Evolutionary conservation across 2,797 vertebrate genomes (phyloP), one percentile per base, ranked within the genome.

Genomic region (Euthynnus affinis): DNA sequence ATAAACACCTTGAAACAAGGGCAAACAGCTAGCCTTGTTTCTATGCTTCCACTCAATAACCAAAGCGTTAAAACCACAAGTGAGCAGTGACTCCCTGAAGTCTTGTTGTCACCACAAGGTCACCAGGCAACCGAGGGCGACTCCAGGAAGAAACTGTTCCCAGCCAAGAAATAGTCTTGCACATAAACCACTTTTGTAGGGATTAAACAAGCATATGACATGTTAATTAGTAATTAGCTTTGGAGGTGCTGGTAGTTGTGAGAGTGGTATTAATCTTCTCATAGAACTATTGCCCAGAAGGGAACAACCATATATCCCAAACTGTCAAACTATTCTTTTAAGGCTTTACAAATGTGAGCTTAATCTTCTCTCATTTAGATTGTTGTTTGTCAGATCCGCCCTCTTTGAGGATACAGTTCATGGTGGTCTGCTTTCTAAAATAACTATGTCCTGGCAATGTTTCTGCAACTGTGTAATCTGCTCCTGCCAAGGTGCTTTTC

Each of bases 361-460:
- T 65, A 76, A 69, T 52, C 81, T 20, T 27, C 37, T 64, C 73
- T 65, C 67, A 70, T 59, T 74, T 80, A 75, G 67, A 84, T 80
- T 80, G 74, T 81, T 90, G 73, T 88, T 77, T 90, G 79, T 89
- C 86, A 81, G 49, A 90, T 78, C 82, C 71, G 70, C 22, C 59
- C 71, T 87, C 63, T 72, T 20, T 73, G 69, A 71, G 74, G 75
- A 81, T 73, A 53, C 75, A 68, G 71, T 81, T 87, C 88, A 86
- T 63, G 83, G 86, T 91, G 83, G 86, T 88, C 86, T 82, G 58
- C 55, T 76, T 56, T 76, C 42, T 55, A 83, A 83, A 80, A 82
- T 83, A 85, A 75, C 74, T 78, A 58, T 48, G 74, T 86, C 70
- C 84, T 87, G 78, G 74, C 76, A 29, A 73, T 64, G 77, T 84